Percentiles rank a stretch among this genome's conserved stretches.
Evolutionary conservation across 2,888 invertebrate species (phyloP).

Genomic region (Hypena proboscidalis): DNA sequence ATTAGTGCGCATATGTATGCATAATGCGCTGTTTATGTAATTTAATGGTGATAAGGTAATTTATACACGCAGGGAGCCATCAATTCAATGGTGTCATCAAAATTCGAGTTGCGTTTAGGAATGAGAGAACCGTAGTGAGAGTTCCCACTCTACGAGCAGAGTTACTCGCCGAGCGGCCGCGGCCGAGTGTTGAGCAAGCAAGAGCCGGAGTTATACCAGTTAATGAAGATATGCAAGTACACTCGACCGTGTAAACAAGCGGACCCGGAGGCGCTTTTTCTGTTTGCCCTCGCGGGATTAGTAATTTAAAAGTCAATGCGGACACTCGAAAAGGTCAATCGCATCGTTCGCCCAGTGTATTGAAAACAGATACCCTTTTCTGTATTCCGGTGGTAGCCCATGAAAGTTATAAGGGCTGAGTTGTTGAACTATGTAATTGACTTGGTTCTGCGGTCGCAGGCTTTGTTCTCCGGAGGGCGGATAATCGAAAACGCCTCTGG

Average conservation of each 20-base stretch:
- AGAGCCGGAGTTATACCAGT: conserved; percentile 55
- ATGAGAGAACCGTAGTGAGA: conserved; percentile 51
- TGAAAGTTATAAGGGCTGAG: conserved; percentile 85
- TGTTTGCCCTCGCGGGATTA: conserved; percentile 83
- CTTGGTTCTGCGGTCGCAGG: conserved; percentile 82
- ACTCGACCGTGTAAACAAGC: conserved; percentile 80
- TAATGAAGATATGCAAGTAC: conserved; percentile 83
- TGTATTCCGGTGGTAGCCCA: conserved; percentile 82
- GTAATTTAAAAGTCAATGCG: conserved; percentile 86
- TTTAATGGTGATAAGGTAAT: conserved; percentile 47
- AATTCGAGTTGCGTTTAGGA: conserved; percentile 54
- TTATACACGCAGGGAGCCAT: conserved; percentile 40
- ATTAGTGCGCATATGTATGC: conserved; percentile 57
- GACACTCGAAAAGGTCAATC: conserved; percentile 85
- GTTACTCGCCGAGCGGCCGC: conserved; percentile 33
- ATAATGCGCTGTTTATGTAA: conserved; percentile 57
- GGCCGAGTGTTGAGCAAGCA: conserved; percentile 75
- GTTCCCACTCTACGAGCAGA: conserved; percentile 51
- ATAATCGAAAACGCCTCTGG: conserved; percentile 85
- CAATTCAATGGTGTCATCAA: conserved; percentile 45
- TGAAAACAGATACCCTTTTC: conserved; percentile 85
- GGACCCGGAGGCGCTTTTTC: conserved; percentile 71
- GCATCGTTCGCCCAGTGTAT: conserved; percentile 76
- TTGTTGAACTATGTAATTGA: conserved; percentile 86
- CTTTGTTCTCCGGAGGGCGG: conserved; percentile 81